Evolutionary conservation across 2,113 vertebrate species (phyloP).

Genomic region (Pantherophis guttatus): DNA sequence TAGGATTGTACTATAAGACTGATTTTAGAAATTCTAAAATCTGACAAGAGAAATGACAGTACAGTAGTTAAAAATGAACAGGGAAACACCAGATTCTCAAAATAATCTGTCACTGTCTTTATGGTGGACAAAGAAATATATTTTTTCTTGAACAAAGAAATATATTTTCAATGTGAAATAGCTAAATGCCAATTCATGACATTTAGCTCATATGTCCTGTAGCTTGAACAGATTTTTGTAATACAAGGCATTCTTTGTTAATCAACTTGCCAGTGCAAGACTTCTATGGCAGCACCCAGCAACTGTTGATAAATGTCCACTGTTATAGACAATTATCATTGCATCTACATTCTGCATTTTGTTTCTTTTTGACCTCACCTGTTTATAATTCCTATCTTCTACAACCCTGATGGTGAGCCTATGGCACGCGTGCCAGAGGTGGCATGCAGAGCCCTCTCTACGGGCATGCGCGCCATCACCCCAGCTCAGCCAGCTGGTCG

Average conservation of each 20-base stretch:
- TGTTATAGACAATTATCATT: background rate
- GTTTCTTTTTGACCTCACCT: background rate
- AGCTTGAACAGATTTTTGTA: background rate
- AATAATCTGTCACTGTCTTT: background rate
- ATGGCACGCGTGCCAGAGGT: too few relatives aligned
- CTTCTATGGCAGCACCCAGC: background rate
- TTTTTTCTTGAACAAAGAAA: background rate
- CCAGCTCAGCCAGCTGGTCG: too few relatives aligned
- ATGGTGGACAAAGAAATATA: background rate
- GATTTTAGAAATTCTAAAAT: background rate
- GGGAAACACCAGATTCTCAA: background rate
- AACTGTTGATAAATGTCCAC: background rate
- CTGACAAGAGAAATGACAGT: background rate
- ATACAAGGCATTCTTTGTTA: background rate
- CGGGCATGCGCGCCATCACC: too few relatives aligned
- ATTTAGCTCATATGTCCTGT: background rate
- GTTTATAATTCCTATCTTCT: background rate
- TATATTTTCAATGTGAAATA: background rate
- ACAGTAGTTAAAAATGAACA: background rate
- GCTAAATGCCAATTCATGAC: background rate
- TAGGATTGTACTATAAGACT: background rate
- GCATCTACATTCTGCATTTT: background rate
- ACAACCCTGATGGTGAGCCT: background rate
- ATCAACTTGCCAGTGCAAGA: background rate
- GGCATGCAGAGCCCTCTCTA: too few relatives aligned